Conservation (phyloP, 1,140 invertebrate genomes). For the Drosophila trapezifrons region DNA sequence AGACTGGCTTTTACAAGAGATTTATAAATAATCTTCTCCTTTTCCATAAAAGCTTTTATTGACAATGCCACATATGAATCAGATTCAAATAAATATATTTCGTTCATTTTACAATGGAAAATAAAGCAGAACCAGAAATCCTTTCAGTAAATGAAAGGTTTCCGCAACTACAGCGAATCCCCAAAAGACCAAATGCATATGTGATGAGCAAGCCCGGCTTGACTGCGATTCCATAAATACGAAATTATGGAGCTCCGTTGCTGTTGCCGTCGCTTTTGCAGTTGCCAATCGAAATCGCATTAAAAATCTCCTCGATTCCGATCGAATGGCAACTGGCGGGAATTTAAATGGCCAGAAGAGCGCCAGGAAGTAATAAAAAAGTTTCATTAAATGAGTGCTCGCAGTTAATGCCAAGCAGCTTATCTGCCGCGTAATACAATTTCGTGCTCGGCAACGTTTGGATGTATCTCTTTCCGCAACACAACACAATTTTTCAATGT, state of each 20-base stretch:
- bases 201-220: slow-evolving; percentile 22
- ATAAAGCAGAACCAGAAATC: not conserved
- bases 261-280: slow-evolving; percentile 15
- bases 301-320: slow-evolving; percentile 59
- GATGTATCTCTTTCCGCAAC: slow-evolving; percentile 22
- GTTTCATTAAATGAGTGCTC: slow-evolving; percentile 66
- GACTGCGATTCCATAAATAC: slow-evolving; percentile 8
- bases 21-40: not conserved
- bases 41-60: too few species aligned
- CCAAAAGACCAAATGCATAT: slow-evolving; percentile 12
- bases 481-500: slow-evolving; percentile 35
- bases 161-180: slow-evolving; percentile 1
- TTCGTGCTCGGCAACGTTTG: slow-evolving; percentile 21
- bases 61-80: too few species aligned
- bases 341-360: slow-evolving; percentile 53
- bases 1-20: too few species aligned
- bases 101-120: slow-evolving; percentile 1
- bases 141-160: slow-evolving; percentile 12
- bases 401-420: slow-evolving; percentile 64
- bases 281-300: slow-evolving; percentile 65
- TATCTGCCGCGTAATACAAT: slow-evolving; percentile 56
- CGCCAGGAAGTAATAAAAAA: slow-evolving; percentile 75
- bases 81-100: not conserved
- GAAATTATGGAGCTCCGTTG: slow-evolving; percentile 2
- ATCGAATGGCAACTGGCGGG: slow-evolving; percentile 34